These are phyloP conservation scores for Eupeodes luniger DNA, from an alignment of 2,888 invertebrate species.

Conservation along the genomic window DNA sequence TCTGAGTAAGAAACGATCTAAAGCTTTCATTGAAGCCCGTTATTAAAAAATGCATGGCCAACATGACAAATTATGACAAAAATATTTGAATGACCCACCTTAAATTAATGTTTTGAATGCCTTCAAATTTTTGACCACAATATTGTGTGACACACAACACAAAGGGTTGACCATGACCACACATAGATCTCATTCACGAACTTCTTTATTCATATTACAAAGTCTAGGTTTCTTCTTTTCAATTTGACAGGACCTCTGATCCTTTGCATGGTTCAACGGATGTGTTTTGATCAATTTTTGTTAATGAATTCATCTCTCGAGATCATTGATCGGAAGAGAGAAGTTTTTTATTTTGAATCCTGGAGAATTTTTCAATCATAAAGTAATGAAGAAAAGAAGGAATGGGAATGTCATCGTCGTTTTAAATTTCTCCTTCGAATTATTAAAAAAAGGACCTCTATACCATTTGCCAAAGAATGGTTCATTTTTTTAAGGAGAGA, in stretches of 20 bases:
- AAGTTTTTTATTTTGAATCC: neutral
- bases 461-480: conserved; percentile 4
- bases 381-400: neutral
- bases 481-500: conserved; percentile 29
- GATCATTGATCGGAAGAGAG: conserved; percentile 23
- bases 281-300: conserved; percentile 42
- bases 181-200: too few relatives aligned
- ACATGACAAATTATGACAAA: too few relatives aligned
- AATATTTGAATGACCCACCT: too few relatives aligned
- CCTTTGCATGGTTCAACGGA: conserved; percentile 43
- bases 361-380: too few relatives aligned
- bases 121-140: too few relatives aligned
- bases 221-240: neutral
- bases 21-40: too few relatives aligned
- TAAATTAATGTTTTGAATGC: too few relatives aligned
- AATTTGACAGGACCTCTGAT: conserved; percentile 12
- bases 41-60: too few relatives aligned
- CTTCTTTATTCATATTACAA: neutral
- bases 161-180: neutral
- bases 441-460: conserved; percentile 35
- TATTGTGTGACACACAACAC: too few relatives aligned
- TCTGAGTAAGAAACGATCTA: too few relatives aligned
- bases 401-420: conserved; percentile 31
- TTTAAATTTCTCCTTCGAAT: conserved; percentile 48
- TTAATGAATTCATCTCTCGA: conserved; percentile 43